Conservation (phyloP, 2,113 vertebrate species). For the Chiloscyllium plagiosum region DNA sequence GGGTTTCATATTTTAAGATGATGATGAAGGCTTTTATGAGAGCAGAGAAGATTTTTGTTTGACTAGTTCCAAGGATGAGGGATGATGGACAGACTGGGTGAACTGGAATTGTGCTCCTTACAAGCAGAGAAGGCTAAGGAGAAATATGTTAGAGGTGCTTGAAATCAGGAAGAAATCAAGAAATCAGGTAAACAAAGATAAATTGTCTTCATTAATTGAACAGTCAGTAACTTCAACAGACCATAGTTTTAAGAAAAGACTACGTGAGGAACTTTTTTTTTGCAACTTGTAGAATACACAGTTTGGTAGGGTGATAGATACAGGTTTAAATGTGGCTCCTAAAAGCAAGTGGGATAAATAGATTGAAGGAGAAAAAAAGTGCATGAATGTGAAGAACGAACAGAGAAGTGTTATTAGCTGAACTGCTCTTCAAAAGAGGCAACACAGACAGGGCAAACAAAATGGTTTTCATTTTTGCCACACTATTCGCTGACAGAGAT, state of each 20-base stretch:
- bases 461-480: background rate
- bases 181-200: too few relatives aligned
- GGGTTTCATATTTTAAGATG: too few relatives aligned
- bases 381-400: background rate
- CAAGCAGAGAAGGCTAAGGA: too few relatives aligned
- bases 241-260: background rate
- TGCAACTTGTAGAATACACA: background rate
- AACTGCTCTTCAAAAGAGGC: background rate
- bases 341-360: background rate
- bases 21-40: background rate
- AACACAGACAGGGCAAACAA: background rate
- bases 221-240: too few relatives aligned
- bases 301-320: background rate
- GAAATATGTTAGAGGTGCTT: background rate
- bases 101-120: too few relatives aligned
- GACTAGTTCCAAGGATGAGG: too few relatives aligned
- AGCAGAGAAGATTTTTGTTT: too few relatives aligned
- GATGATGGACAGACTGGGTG: too few relatives aligned
- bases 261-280: background rate
- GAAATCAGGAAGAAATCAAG: background rate
- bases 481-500: background rate
- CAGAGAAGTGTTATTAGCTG: background rate
- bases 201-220: background rate
- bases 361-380: background rate
- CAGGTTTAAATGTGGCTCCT: too few relatives aligned